Conservation (phyloP, 2,888 invertebrate genomes). For the Himalopsyche japonica region DNA sequence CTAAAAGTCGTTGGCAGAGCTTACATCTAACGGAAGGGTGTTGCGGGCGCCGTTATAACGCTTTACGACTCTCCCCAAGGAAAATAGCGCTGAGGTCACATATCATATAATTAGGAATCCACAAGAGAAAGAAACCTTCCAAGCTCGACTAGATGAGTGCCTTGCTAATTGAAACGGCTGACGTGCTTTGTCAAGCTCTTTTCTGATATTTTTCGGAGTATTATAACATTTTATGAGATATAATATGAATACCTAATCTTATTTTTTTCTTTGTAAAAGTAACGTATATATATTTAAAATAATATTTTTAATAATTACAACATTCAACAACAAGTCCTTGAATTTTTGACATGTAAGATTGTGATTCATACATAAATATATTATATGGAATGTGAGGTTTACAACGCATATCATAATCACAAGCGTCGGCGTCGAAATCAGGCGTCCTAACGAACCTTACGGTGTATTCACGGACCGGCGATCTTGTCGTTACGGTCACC, state of each 20-base stretch:
- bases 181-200: background rate
- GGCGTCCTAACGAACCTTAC: background rate
- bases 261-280: too few relatives aligned
- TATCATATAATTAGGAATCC: conserved; percentile 24
- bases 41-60: conserved; percentile 4
- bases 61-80: conserved; percentile 7
- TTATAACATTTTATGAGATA: background rate
- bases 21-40: background rate
- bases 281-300: too few relatives aligned
- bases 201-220: background rate
- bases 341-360: background rate
- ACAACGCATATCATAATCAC: background rate
- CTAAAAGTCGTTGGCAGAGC: conserved; percentile 26
- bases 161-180: conserved; percentile 3
- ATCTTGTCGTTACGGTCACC: background rate
- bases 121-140: background rate
- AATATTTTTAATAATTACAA: background rate
- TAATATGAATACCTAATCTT: too few relatives aligned
- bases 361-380: background rate
- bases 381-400: background rate
- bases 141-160: background rate
- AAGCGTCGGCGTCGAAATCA: background rate
- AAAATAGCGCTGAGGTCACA: conserved; percentile 22
- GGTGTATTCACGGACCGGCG: background rate
- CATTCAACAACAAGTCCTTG: too few relatives aligned